Evolutionary conservation across 1,140 invertebrate genomes (phyloP), one percentile per base, ranked within the genome.

Genomic region (Atta colombica): DNA sequence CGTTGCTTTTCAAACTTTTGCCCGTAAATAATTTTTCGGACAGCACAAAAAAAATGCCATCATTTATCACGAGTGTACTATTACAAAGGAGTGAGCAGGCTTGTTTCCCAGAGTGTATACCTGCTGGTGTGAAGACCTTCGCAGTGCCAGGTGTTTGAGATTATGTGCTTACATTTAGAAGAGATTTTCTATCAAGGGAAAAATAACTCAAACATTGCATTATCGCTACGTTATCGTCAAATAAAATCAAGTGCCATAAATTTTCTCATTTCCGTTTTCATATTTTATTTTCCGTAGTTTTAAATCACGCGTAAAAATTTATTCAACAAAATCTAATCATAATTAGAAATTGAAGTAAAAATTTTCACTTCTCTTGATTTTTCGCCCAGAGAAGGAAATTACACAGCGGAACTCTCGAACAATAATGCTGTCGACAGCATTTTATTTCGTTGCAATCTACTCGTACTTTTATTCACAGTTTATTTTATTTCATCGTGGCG

Each of bases 1-100:
- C 39, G 55, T 18, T 28, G 16, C n/a, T 61, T 58, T 51, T 55
- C 18, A n/a, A 74, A 82, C 80, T 82, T 82, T 82, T 18, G 25
- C 3, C 80, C 14, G 18, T 61, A 84, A 75, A 82, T 69, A 82
- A 84, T 31, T 61, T 75, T 84, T 74, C 39, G 28, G 63, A 45
- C n/a, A 14, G 55, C 21, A 49, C 68, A 60, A 45, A 61, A 31
- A 69, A 31, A 60, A 45, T 31, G 71, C 16, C 8, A 60, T 45
- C 68, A 21, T 74, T 82, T 74, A 82, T 82, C 68, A 63, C 39
- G 55, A 35, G 69, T 63, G 45, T 74, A 74, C 61, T 35, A 28
- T 75, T 84, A 74, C 35, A 51, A 61, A 74, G 69, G 8, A 51
- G n/a, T 25, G 14, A 12, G 49, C 80, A 53, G 65, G 55, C 31